Percentiles rank a stretch among this genome's conserved stretches.
Evolutionary conservation across 2,888 invertebrate genomes (phyloP).

Genomic region (Dasysyrphus albostriatus): DNA sequence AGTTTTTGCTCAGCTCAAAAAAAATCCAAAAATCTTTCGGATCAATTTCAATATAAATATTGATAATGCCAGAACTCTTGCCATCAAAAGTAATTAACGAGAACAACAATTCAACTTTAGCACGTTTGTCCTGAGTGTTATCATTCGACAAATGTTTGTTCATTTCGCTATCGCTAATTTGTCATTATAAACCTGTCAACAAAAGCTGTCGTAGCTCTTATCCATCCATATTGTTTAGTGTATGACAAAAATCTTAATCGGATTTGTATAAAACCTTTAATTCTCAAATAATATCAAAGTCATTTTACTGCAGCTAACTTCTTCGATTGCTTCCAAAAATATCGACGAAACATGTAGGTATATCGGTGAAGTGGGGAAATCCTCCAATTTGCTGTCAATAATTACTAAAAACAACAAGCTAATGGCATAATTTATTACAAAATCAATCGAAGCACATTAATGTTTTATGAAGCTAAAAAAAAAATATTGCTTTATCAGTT

Average conservation of each 20-base stretch:
- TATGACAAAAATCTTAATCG: not conserved
- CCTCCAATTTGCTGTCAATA: constrained; percentile 51
- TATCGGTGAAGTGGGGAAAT: constrained; percentile 9
- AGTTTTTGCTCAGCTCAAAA: not conserved
- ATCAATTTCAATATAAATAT: constrained; percentile 38
- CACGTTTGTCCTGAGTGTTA: constrained; percentile 54
- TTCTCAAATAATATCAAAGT: constrained; percentile 29
- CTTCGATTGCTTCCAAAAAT: constrained; percentile 1
- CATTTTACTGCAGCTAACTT: constrained; percentile 25
- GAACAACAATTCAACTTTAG: constrained; percentile 50
- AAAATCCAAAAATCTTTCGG: constrained; percentile 25
- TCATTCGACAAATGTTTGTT: constrained; percentile 39
- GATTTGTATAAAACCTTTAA: constrained; percentile 28
- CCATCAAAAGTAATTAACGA: constrained; percentile 56
- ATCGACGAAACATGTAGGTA: not conserved
- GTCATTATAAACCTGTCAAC: constrained; percentile 68
- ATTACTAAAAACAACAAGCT: constrained; percentile 22
- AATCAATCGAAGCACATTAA: constrained; percentile 45
- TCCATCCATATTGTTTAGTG: not conserved
- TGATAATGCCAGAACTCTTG: constrained; percentile 62
- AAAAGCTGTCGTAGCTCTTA: constrained; percentile 48
- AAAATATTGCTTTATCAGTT: constrained; percentile 56
- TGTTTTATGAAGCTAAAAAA: constrained; percentile 47
- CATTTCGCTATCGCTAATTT: constrained; percentile 58
- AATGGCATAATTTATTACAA: constrained; percentile 61